These are phyloP conservation scores for Cyrtodaria siliqua DNA, from an alignment of 2,888 invertebrate genomes.

Conservation along the genomic window DNA sequence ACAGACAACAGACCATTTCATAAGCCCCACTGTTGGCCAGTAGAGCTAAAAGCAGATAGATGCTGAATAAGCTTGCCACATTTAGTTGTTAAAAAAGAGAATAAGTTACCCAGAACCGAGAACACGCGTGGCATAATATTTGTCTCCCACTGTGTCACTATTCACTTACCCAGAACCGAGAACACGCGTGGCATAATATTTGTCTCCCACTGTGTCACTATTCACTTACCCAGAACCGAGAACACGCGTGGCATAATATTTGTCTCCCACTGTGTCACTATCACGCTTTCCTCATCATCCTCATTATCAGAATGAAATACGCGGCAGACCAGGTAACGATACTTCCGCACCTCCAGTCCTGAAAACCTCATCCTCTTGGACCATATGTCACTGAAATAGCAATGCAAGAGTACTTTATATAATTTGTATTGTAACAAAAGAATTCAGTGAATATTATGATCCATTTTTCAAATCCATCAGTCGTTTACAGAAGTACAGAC, in stretches of 20 bases:
- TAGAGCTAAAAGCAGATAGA: too few species aligned
- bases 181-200: too few species aligned
- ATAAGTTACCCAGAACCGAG: too few species aligned
- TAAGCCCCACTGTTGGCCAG: too few species aligned
- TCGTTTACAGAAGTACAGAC: neutral
- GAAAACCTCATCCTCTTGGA: conserved; percentile 56
- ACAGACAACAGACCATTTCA: too few species aligned
- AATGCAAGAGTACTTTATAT: neutral
- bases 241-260: conserved; percentile 68
- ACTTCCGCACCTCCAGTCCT: conserved; percentile 50
- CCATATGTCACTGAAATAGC: conserved; percentile 68
- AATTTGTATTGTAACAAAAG: neutral
- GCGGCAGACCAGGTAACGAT: conserved; percentile 71
- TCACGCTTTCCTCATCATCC: conserved; percentile 51
- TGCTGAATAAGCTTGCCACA: too few species aligned
- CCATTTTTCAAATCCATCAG: neutral
- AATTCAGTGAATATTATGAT: too few species aligned
- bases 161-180: too few species aligned
- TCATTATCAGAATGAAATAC: conserved; percentile 63
- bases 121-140: too few species aligned
- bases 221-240: conserved; percentile 60
- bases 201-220: too few species aligned
- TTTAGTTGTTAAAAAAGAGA: too few species aligned
- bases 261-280: conserved; percentile 74
- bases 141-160: too few species aligned